These are phyloP conservation scores for Oplegnathus fasciatus DNA, from an alignment of 2,113 vertebrate species.

Conservation along the genomic window DNA sequence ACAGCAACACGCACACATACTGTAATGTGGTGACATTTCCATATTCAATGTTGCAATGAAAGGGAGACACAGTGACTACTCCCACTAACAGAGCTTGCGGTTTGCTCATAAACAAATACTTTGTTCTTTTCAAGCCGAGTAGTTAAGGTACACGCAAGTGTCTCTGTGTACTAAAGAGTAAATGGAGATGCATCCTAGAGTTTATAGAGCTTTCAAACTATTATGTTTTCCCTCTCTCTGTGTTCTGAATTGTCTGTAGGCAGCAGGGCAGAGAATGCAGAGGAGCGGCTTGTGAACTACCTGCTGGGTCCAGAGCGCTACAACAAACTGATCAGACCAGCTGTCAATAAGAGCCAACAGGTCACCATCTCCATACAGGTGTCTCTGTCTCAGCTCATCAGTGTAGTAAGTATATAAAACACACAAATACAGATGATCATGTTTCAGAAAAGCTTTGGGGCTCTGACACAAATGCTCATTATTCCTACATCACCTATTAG, in stretches of 20 bases:
- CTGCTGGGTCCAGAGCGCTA: constrained; percentile 85
- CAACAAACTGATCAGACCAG: constrained; percentile 87
- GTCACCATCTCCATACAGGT: constrained; percentile 88
- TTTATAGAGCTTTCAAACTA: background rate
- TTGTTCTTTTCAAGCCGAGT: background rate
- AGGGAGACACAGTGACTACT: background rate
- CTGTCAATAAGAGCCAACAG: constrained; percentile 86
- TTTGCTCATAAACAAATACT: constrained; percentile 2
- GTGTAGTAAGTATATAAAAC: constrained; percentile 77
- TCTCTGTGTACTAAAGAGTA: background rate
- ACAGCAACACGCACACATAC: background rate
- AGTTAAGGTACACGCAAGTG: background rate
- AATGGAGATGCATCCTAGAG: background rate
- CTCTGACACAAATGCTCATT: background rate
- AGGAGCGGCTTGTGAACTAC: constrained; percentile 85
- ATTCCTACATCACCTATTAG: background rate
- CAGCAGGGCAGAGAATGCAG: constrained; percentile 81
- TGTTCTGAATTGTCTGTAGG: constrained; percentile 55
- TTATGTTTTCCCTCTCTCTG: background rate
- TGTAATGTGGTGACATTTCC: constrained; percentile 3
- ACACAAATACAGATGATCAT: background rate
- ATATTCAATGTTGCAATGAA: background rate
- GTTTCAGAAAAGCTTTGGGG: background rate
- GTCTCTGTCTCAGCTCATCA: constrained; percentile 88
- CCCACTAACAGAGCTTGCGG: background rate